Evolutionary conservation across 2,113 vertebrate species (phyloP).

Genomic region (Serilophus lunatus): DNA sequence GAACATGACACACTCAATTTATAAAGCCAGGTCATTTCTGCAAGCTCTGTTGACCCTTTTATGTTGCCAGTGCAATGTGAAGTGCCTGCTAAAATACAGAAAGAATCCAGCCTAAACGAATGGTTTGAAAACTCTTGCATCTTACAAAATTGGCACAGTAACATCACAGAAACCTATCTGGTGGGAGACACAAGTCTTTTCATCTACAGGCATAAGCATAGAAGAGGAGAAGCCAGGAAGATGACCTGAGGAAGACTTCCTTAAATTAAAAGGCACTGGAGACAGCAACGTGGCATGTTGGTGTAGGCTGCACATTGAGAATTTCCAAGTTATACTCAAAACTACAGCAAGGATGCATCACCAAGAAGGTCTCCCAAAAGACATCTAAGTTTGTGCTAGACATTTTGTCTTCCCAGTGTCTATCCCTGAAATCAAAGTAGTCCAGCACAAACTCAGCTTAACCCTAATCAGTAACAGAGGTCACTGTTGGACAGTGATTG

Average conservation of each 20-base stretch:
- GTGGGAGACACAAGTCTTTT: background rate
- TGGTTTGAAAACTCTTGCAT: background rate
- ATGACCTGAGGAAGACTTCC: background rate
- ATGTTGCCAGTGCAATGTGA: background rate
- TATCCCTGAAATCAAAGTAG: background rate
- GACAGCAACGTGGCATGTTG: background rate
- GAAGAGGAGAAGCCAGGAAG: background rate
- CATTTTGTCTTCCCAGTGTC: background rate
- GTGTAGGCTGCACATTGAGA: rapidly evolving
- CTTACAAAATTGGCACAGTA: rapidly evolving
- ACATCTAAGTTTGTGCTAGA: background rate
- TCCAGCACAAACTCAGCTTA: background rate
- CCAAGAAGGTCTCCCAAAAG: background rate
- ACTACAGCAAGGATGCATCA: background rate
- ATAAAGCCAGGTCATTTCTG: background rate
- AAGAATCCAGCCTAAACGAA: background rate
- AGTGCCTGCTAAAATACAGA: background rate
- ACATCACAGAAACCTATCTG: background rate
- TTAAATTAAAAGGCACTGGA: background rate
- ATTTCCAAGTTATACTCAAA: background rate
- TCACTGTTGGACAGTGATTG: background rate
- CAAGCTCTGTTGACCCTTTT: background rate
- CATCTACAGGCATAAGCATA: background rate
- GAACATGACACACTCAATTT: background rate
- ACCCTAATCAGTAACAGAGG: background rate